Evolutionary conservation across 1,140 invertebrate species (phyloP), one percentile per base, ranked within the genome.

Genomic region (Pseudomyrmex cubaensis): DNA sequence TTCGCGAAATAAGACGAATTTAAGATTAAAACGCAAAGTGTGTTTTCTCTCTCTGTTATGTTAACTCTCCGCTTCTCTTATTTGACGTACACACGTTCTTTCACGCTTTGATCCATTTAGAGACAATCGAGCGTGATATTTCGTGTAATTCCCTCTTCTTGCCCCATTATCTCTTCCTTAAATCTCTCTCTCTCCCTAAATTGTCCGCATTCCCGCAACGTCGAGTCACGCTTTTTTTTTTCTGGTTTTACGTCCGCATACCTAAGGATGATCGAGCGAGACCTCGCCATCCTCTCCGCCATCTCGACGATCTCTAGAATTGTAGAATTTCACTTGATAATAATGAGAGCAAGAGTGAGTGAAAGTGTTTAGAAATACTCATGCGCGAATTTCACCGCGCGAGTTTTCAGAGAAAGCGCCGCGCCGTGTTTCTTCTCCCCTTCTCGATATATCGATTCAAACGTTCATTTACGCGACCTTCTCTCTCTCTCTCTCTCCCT

Each of bases 291-390:
- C 15, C 8, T 54, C 74, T 54, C 4, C n/a, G 9, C 35, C 5
- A 52, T 64, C 46, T 10, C 12, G n/a, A 48, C 5, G 7, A 70
- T 80, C 48, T 59, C 0, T 20, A 0, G 20, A 20, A 35, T 50
- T 44, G n/a, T n/a, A 20, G 15, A 2, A 59, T 80, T 80, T 80
- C 54, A 61, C 54, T 12, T 4, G 20, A 35, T 20, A 8, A 35
- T 20, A 8, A 20, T 7, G 35, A 57, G 44, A 57, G 35, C 9
- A 50, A 80, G 7, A 61, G 54, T 12, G 44, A 70, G 44, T 48
- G 76, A 80, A 72, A 80, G 56, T 61, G 76, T 70, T 80, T 70
- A 78, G 20, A 70, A 13, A 72, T 2, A 46, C 56, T 59, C 20
- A 9, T 9, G 35, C 13, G 15, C 52, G 15, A 35, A 35, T 70